Percentiles rank a stretch among this genome's conserved stretches.
Conservation (phyloP, 1,140 invertebrate species). For the Bathynomus jamesi region DNA sequence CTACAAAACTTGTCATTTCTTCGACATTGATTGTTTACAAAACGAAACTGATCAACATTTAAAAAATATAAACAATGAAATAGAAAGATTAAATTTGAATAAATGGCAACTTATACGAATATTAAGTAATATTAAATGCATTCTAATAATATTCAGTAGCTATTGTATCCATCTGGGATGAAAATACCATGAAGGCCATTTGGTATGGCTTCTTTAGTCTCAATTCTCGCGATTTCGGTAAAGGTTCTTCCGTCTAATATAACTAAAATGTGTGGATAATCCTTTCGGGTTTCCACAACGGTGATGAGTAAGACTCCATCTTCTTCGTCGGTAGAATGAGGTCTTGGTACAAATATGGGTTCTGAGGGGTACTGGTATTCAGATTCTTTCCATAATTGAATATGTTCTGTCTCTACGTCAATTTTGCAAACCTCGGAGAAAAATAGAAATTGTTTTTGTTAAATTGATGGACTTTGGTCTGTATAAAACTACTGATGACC, state of each 20-base stretch:
- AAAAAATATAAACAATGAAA: too few relatives aligned
- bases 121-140: not conserved
- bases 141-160: not conserved
- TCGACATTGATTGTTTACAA: too few relatives aligned
- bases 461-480: not conserved
- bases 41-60: too few relatives aligned
- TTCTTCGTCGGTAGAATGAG: conserved; percentile 40
- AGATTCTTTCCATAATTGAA: conserved; percentile 36
- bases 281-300: conserved; percentile 34
- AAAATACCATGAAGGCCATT: conserved; percentile 41
- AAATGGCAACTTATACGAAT: too few relatives aligned
- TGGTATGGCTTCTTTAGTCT: conserved; percentile 38
- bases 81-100: too few relatives aligned
- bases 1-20: too few relatives aligned
- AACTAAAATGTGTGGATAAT: conserved; percentile 36
- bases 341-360: conserved; percentile 41
- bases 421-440: conserved; percentile 38
- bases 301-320: conserved; percentile 42
- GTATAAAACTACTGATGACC: not conserved
- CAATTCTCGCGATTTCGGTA: conserved; percentile 37
- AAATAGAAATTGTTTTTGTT: not conserved
- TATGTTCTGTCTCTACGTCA: conserved; percentile 31
- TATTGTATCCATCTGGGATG: not conserved
- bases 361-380: conserved; percentile 39
- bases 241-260: conserved; percentile 41